Percentiles rank a stretch among this genome's conserved stretches.
Conservation (phyloP, 2,113 vertebrate genomes). For the Aramus guarauna region DNA sequence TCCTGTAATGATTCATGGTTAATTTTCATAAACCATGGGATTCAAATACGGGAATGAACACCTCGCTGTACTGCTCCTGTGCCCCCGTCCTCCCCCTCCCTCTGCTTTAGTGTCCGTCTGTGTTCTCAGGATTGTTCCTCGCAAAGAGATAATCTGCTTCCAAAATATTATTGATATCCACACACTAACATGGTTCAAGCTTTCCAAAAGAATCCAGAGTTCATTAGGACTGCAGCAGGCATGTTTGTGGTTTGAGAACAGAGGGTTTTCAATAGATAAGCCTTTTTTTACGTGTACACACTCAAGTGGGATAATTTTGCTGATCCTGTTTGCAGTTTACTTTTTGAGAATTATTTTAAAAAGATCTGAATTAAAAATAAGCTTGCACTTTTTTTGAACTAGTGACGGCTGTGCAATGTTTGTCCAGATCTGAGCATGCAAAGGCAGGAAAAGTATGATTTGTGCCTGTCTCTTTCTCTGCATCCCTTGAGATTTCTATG, state of each 20-base stretch:
- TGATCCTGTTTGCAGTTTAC: background rate
- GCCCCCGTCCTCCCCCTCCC: background rate
- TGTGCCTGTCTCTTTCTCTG: background rate
- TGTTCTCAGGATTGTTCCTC: background rate
- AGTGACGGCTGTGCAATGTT: background rate
- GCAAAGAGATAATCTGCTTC: background rate
- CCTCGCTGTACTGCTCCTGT: rapidly evolving
- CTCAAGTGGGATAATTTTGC: background rate
- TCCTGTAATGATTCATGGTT: background rate
- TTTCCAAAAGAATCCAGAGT: background rate
- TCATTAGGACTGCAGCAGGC: background rate
- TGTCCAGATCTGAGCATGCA: background rate
- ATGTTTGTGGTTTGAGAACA: background rate
- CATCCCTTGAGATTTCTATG: background rate
- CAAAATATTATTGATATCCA: background rate
- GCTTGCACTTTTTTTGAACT: background rate
- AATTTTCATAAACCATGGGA: background rate
- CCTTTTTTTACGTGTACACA: background rate
- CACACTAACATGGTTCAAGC: background rate
- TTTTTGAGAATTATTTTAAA: background rate
- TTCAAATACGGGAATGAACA: background rate
- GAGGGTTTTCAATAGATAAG: background rate
- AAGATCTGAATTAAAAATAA: background rate
- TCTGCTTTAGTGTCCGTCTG: background rate
- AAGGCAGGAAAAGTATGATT: background rate